phyloP scores from a whole-genome alignment of 1,140 invertebrate genomes.

The Centruroides sculpturatus region DNA sequence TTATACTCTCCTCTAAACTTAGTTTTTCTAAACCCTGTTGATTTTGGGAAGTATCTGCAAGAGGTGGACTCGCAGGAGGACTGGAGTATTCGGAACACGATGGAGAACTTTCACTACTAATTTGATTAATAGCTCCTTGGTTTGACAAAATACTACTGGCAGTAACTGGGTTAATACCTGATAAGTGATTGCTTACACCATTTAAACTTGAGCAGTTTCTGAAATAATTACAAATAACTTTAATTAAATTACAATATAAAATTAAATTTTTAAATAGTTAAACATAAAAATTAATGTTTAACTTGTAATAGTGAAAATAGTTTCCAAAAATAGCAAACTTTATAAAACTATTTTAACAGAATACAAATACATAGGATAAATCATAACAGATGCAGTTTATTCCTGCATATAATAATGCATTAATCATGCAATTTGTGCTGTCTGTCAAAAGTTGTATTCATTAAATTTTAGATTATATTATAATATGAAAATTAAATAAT shows the following conservation, averaged over 20 bases:
- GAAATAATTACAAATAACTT: background rate
- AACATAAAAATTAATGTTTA: too few species aligned
- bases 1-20: conserved; percentile 17
- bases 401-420: too few species aligned
- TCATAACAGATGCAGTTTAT: too few species aligned
- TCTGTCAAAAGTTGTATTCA: too few species aligned
- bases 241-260: background rate
- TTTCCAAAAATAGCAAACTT: too few species aligned
- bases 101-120: conserved; percentile 17
- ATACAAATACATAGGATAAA: too few species aligned
- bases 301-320: too few species aligned
- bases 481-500: too few species aligned
- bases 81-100: conserved; percentile 20
- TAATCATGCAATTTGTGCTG: too few species aligned
- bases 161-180: background rate
- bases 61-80: conserved; percentile 19
- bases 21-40: conserved; percentile 1
- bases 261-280: too few species aligned
- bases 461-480: too few species aligned
- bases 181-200: background rate
- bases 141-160: background rate
- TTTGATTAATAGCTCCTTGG: background rate
- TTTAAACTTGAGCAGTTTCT: background rate
- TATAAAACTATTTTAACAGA: too few species aligned
- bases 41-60: background rate